Evolutionary conservation across 2,888 invertebrate species (phyloP).

Genomic region (Metacarcinus magister): DNA sequence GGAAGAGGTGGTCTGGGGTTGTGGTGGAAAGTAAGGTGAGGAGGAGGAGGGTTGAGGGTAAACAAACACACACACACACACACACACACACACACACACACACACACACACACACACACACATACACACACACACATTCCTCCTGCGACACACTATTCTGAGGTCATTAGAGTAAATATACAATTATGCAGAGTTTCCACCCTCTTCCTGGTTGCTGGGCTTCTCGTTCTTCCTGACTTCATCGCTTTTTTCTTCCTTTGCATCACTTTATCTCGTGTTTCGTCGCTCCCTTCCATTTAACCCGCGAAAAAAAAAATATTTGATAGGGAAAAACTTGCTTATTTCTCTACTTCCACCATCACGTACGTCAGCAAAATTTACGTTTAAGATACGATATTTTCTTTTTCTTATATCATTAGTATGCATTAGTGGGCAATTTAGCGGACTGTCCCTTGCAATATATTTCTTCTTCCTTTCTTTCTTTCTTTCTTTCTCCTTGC

Average conservation of each 20-base stretch:
- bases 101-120: background rate
- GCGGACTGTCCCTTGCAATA: background rate
- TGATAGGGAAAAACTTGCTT: background rate
- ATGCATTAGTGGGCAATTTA: background rate
- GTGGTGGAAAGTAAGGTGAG: background rate
- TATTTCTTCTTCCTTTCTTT: background rate
- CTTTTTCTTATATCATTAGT: background rate
- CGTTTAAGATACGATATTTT: background rate
- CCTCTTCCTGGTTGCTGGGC: background rate
- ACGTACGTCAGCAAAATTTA: background rate
- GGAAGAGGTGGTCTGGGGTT: background rate
- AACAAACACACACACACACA: background rate
- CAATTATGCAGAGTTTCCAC: background rate
- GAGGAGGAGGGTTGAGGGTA: background rate
- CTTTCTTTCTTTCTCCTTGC: background rate
- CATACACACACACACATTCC: slow-evolving; percentile 7
- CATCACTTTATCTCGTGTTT: background rate
- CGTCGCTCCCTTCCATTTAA: background rate
- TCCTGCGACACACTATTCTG: background rate
- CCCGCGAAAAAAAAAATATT: background rate
- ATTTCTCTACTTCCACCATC: background rate
- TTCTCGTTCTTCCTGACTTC: background rate
- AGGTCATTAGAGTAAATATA: background rate
- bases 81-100: background rate
- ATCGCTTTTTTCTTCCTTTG: background rate